These are phyloP conservation scores for Myotis brandtii DNA, from an alignment of 2,113 vertebrate species.

Conservation along the genomic window DNA sequence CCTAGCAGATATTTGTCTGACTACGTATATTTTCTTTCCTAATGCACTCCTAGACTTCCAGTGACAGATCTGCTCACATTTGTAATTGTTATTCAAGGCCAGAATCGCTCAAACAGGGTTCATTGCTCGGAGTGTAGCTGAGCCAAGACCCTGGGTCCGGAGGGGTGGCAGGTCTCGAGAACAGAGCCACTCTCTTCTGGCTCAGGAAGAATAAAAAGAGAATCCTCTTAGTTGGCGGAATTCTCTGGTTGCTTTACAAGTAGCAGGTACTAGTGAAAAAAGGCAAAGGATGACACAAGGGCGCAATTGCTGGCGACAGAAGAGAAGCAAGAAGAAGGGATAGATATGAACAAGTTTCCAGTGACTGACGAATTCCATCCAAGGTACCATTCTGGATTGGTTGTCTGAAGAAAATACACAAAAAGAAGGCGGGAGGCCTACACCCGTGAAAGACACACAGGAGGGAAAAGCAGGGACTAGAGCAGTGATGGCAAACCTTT, in stretches of 20 bases:
- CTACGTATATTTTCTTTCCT: not conserved
- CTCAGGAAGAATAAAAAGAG: conserved; percentile 19
- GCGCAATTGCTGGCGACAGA: not conserved
- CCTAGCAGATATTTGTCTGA: not conserved
- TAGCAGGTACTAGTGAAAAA: not conserved
- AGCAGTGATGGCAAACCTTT: too few relatives aligned
- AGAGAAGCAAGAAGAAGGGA: not conserved
- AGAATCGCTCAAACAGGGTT: not conserved
- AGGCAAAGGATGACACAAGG: not conserved
- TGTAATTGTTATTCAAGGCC: not conserved
- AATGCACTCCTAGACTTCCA: not conserved
- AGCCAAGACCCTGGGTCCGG: not conserved
- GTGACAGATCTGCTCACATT: not conserved
- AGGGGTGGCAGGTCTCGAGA: not conserved
- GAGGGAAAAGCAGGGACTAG: not conserved
- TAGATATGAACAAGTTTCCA: not conserved
- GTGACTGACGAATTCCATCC: not conserved
- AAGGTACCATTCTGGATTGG: not conserved
- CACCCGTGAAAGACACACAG: not conserved
- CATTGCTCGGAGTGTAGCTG: not conserved
- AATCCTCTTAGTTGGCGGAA: conserved; percentile 5
- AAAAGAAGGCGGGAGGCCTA: not conserved
- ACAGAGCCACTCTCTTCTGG: not conserved
- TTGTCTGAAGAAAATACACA: not conserved
- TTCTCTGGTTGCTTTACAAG: not conserved